Base-by-base conservation (phyloP, 1,140 invertebrate genomes). In the Batillaria attramentaria region DNA sequence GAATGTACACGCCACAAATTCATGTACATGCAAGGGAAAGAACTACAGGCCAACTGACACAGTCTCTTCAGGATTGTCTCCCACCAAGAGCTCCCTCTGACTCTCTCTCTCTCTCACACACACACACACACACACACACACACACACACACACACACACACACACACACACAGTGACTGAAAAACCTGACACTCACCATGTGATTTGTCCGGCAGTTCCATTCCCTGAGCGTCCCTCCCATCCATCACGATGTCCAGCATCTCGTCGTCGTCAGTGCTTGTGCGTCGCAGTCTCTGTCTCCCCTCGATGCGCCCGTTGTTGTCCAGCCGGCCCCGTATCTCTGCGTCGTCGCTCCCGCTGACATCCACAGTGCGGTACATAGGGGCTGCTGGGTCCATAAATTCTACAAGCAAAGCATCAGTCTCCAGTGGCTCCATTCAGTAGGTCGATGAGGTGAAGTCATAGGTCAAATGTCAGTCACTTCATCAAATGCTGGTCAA, bases 351-450 rank as follows among this genome's bases (percentile, higher is more conserved):
- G 57, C 46, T 16, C n/a, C 20, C 35, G 35, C 54, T 35, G 31
- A 57, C 46, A 60, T 20, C 6, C 43, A 31, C 70, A 72, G 60
- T 50, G 57, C 78, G 76, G 72, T 75, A 80, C 2, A 62, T 41
- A 54, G 70, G 13, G 13, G 60, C 39, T 24, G 72, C 37, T 24
- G 79, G 75, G 68, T 80, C 75, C 79, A 80, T 79, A 70, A 78
- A 78, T 28, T 80, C 81, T 60, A 82, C 78, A 76, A 82, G 77
- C 20, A 82, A 68, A 46, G 81, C 72, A 68, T 79, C 78, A 13
- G 81, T 82, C 46, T 82, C 78, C 50, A 50, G 33, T 18, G 66
- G 43, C 37, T 72, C 50, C 20, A 41, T 33, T 24, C 33, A 39
- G 70, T 72, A 24, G 50, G 35, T 60, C 41, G 24, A 39, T 35